These are phyloP conservation scores for Dendrolimus kikuchii DNA, from an alignment of 1,140 invertebrate species.

Conservation along the genomic window DNA sequence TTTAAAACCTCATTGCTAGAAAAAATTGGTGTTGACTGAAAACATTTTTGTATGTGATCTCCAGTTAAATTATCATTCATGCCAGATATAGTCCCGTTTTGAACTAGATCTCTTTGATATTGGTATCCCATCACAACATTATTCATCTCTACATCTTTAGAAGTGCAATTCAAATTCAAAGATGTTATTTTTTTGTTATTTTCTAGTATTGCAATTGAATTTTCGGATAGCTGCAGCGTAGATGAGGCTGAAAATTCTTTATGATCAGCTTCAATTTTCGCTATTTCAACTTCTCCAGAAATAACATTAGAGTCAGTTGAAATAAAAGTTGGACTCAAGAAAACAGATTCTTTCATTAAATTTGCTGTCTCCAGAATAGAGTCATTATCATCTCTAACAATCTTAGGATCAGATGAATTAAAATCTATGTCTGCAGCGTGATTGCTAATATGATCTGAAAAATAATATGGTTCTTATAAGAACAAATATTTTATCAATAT, in stretches of 20 bases:
- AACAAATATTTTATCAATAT: too few species aligned
- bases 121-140: too few species aligned
- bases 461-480: background rate
- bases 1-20: too few species aligned
- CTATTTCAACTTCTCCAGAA: slow-evolving; percentile 25
- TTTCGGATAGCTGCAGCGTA: background rate
- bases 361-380: slow-evolving; percentile 58
- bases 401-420: background rate
- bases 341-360: slow-evolving; percentile 55
- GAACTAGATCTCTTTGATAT: too few species aligned
- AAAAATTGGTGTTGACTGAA: too few species aligned
- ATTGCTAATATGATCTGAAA: background rate
- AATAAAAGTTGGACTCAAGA: slow-evolving; percentile 51
- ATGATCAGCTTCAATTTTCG: slow-evolving; percentile 3
- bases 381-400: slow-evolving; percentile 4
- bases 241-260: too few species aligned
- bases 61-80: too few species aligned
- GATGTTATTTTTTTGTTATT: too few species aligned
- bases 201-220: background rate
- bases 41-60: too few species aligned
- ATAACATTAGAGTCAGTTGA: slow-evolving; percentile 17
- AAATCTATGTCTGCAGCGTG: background rate
- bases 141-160: too few species aligned
- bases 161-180: too few species aligned
- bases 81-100: too few species aligned